A percentile compares a stretch with the other conserved stretches of the same genome.
Conservation (phyloP, 2,888 invertebrate genomes). For the Caradrina kadenii region DNA sequence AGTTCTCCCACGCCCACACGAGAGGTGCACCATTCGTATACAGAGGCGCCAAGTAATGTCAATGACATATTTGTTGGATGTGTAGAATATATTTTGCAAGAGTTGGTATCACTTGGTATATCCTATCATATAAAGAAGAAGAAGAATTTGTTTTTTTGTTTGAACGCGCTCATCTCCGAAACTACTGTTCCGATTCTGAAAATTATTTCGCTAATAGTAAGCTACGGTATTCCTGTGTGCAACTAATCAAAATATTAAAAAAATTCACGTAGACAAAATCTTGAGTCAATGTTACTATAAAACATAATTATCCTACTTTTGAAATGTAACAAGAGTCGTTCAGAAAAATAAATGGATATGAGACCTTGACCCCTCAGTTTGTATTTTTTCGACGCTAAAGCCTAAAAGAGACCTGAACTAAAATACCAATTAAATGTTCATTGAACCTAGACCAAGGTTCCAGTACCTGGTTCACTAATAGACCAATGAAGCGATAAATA, state of each 20-base stretch:
- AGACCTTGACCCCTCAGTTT: not conserved
- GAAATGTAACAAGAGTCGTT: too few relatives aligned
- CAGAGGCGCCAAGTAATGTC: conserved; percentile 40
- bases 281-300: too few relatives aligned
- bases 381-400: too few relatives aligned
- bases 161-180: too few relatives aligned
- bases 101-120: not conserved
- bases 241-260: too few relatives aligned
- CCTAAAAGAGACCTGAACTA: not conserved
- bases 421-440: conserved; percentile 18
- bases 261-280: too few relatives aligned
- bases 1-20: conserved; percentile 54
- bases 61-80: conserved; percentile 48
- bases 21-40: not conserved
- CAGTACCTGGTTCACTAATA: conserved; percentile 3
- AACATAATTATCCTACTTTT: not conserved
- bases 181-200: too few relatives aligned
- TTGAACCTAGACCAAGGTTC: conserved; percentile 28
- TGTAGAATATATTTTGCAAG: conserved; percentile 12
- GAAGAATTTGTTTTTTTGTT: too few relatives aligned
- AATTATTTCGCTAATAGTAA: too few relatives aligned
- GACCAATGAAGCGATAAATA: conserved; percentile 32
- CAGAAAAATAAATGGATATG: too few relatives aligned
- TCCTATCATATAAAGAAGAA: too few relatives aligned
- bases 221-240: too few relatives aligned